Base-by-base conservation (phyloP, 2,113 vertebrate species). In the Pteronura brasiliensis region DNA sequence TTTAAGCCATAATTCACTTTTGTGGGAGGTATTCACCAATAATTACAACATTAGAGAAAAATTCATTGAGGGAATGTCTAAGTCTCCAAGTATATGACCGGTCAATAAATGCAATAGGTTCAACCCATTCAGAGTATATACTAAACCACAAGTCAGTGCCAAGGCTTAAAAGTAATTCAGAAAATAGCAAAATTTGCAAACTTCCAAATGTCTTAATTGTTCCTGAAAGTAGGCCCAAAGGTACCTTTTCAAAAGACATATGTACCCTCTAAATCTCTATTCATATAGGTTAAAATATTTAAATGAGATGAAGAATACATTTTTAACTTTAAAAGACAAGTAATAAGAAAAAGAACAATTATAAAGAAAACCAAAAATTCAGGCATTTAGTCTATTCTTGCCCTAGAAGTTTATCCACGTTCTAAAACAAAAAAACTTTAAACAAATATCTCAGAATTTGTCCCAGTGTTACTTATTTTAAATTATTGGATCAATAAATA, bases 301-400 rank as follows among this genome's bases (percentile, higher is more conserved):
- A 80, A 61, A 55, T 95, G 69, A 83, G 55, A 71, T 79, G 0
- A 76, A 88, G 14, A 59, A 44, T 47, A 39, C 0, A 27, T 67
- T 87, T 95, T 72, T 59, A 72, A 72, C 20, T 90, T 85, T 52
- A 82, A 90, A 95, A 93, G 34, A 90, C 31, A 72, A 71, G 14
- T 39, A 81, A 81, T 59, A 57, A 71, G 36, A 65, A 42, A 74
- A 25, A 29, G 10, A 47, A 42, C 9, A 49, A 65, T 49, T 63
- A 57, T 1, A 87, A 90, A 88, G 14, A 69, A 81, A 82, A 49
- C 3, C 14, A 95, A 55, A 44, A 82, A 55, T 77, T 59, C 0
- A 8, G n/a, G 31, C 42, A 49, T 55, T 94, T 81, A 49, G 4
- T 80, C 27, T 82, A 76, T 42, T 81, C 8, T 67, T 89, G 2